Evolutionary conservation across 1,140 invertebrate species (phyloP), one percentile per base, ranked within the genome.

Genomic region (Leptestheria dahalacensis): DNA sequence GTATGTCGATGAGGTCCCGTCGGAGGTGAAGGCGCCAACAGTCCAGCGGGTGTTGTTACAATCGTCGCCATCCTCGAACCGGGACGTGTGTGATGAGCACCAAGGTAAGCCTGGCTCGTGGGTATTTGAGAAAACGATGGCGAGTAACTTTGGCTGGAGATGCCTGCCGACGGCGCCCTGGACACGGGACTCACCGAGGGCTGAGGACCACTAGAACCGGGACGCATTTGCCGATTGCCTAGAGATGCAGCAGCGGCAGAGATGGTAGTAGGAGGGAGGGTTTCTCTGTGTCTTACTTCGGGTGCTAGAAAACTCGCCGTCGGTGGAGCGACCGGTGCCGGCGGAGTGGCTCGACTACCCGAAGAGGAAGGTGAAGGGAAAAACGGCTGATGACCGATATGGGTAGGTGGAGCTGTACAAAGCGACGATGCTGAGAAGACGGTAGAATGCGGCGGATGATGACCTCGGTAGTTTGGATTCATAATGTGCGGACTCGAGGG

Each of bases 241-340:
- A 9, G 33, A 9, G 15, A 41, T 6, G 15, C 6, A 9, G 33
- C 6, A 41, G 6, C 33, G 6, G 33, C 33, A 41, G 6, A 9
- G 33, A 6, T 41, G 33, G 6, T 41, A n/a, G n/a, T n/a, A n/a
- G n/a, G n/a, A n/a, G n/a, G n/a, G n/a, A n/a, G n/a, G 33, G 33
- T 15, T 6, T 41, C 33, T 15, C 33, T 41, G 33, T 6, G 6
- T 15, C 33, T 41, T 6, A 15, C 33, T 15, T 41, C 33, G 15
- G 33, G 28, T n/a, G 26, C 26, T 20, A 28, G 20, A 12, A 55
- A 20, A 48, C 61, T 62, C 59, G 55, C 18, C 57, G 60, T 61
- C 62, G 61, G 48, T 57, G 55, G 47, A 63, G 54, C 26, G 46
- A 20, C 55, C 48, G 11, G 52, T 12, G 62, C 63, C 46, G 63